These are phyloP conservation scores for Lamellibrachia columna DNA, from an alignment of 2,888 invertebrate species.

Conservation along the genomic window DNA sequence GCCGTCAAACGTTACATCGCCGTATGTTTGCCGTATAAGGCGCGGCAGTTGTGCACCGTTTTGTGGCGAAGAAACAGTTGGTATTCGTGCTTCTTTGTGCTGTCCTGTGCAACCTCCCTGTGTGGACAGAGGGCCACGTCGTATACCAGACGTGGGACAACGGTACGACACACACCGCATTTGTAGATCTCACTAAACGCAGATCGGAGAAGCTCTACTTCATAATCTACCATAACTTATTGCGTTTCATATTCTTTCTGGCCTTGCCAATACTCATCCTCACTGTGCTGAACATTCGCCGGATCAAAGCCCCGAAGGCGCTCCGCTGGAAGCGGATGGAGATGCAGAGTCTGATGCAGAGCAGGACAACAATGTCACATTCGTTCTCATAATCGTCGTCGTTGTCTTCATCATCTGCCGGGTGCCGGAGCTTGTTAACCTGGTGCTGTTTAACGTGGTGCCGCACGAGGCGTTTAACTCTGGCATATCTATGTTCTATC, in stretches of 20 bases:
- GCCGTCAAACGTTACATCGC: slow-evolving; percentile 44
- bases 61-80: slow-evolving; percentile 38
- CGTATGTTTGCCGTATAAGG: slow-evolving; percentile 43
- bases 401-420: slow-evolving; percentile 44
- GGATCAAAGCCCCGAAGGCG: slow-evolving; percentile 30
- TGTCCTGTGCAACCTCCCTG: slow-evolving; percentile 40
- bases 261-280: slow-evolving; percentile 31
- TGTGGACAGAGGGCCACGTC: slow-evolving; percentile 30
- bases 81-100: slow-evolving; percentile 35
- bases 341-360: slow-evolving; percentile 36
- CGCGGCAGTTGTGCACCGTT: slow-evolving; percentile 40
- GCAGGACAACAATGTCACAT: slow-evolving; percentile 45
- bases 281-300: slow-evolving; percentile 32
- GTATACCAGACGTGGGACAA: not conserved
- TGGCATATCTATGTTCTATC: slow-evolving; percentile 44
- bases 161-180: not conserved
- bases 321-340: slow-evolving; percentile 32
- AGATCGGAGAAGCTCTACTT: not conserved
- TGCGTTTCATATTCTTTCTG: slow-evolving; percentile 30
- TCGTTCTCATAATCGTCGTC: slow-evolving; percentile 44
- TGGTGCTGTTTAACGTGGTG: slow-evolving; percentile 40
- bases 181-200: not conserved
- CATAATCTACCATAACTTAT: slow-evolving; percentile 31
- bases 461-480: slow-evolving; percentile 35
- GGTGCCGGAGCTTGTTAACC: slow-evolving; percentile 41